Evolutionary conservation across 37 sponge, comb jelly and placozoan genomes (phyloP).

Genomic region (Eunapius fragilis): DNA sequence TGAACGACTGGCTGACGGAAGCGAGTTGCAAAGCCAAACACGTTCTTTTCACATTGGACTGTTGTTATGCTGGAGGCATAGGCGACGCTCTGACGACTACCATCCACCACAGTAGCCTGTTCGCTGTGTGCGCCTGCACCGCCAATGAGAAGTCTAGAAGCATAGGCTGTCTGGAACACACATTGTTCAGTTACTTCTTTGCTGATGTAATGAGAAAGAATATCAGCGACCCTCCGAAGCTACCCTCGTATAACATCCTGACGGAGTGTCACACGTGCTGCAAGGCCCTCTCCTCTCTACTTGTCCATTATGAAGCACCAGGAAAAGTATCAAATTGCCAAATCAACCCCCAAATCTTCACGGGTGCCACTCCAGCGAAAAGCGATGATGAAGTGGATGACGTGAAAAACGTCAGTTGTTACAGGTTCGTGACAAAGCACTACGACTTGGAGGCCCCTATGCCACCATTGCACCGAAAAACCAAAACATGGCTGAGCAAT

Average conservation of each 20-base stretch:
- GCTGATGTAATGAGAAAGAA: not conserved
- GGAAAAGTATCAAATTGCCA: not conserved
- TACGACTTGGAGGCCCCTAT: too few species aligned
- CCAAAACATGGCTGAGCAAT: too few species aligned
- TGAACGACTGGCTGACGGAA: not conserved
- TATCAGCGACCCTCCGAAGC: too few species aligned
- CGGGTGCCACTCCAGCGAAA: too few species aligned
- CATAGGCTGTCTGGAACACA: not conserved
- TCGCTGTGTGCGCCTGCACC: conserved; percentile 10
- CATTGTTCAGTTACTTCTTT: conserved; percentile 8
- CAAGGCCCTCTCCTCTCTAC: conserved; percentile 9
- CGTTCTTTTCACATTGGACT: conserved; percentile 2
- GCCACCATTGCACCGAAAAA: too few species aligned
- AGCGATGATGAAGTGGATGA: too few species aligned
- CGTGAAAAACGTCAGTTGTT: too few species aligned
- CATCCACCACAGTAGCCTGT: not conserved
- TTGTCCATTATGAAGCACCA: not conserved
- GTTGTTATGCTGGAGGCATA: conserved; percentile 17
- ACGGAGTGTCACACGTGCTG: not conserved
- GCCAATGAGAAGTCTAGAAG: not conserved
- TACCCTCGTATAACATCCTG: too few species aligned
- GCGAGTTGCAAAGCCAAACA: not conserved
- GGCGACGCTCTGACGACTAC: not conserved
- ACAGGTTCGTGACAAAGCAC: too few species aligned
- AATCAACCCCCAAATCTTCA: conserved; percentile 3